Conservation (phyloP, 2,797 vertebrate species). For the Takifugu rubripes region DNA sequence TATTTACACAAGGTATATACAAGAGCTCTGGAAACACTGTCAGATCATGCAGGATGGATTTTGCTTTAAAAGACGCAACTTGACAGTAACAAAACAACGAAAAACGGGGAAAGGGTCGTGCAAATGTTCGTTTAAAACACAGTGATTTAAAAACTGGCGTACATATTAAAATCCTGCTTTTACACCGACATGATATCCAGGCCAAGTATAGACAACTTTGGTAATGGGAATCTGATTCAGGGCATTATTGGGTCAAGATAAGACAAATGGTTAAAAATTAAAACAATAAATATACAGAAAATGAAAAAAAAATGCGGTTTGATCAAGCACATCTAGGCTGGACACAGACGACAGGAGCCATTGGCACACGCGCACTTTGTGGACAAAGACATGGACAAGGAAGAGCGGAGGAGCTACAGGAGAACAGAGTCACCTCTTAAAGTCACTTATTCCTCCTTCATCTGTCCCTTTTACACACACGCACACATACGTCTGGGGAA, state of each 20-base stretch:
- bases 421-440: constrained; percentile 21
- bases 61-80: constrained; percentile 41
- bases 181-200: constrained; percentile 28
- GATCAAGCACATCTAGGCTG: constrained; percentile 62
- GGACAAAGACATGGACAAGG: constrained; percentile 65
- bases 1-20: constrained; percentile 94
- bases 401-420: constrained; percentile 47
- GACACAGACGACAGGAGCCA: constrained; percentile 65
- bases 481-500: constrained; percentile 29
- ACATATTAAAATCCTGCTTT: constrained; percentile 37
- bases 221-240: constrained; percentile 62
- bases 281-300: constrained; percentile 65
- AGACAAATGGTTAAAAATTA: constrained; percentile 28
- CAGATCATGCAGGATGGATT: constrained; percentile 87
- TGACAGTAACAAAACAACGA: constrained; percentile 74
- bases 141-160: constrained; percentile 48
- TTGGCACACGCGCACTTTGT: constrained; percentile 84
- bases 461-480: constrained; percentile 18
- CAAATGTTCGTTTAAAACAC: constrained; percentile 57
- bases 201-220: constrained; percentile 67
- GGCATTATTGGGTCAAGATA: constrained; percentile 7
- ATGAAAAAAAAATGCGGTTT: constrained; percentile 35
- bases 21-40: constrained; percentile 87
- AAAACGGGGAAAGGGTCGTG: constrained; percentile 57
- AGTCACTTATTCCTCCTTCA: constrained; percentile 20